These are phyloP conservation scores for Anniella stebbinsi DNA, from an alignment of 2,797 vertebrate species.

Conservation along the genomic window DNA sequence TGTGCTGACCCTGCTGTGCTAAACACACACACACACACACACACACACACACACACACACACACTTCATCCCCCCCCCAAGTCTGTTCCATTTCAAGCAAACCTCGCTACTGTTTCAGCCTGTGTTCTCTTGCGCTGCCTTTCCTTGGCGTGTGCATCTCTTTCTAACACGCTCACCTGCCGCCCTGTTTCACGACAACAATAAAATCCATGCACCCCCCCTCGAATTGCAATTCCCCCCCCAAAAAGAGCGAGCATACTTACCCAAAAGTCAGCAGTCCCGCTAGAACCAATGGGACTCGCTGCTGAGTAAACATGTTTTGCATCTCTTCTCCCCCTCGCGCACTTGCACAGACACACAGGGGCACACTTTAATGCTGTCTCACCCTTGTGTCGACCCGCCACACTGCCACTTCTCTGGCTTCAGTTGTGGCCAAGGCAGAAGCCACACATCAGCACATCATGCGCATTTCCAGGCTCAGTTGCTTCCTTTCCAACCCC, in stretches of 20 bases:
- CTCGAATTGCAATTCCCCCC: too few species aligned
- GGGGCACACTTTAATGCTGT: conserved; percentile 1
- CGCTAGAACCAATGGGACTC: background rate
- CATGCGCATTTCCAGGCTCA: too few species aligned
- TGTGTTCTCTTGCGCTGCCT: background rate
- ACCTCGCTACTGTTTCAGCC: background rate
- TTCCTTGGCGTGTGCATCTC: background rate
- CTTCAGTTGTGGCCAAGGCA: background rate
- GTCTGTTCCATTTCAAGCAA: background rate
- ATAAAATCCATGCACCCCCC: too few species aligned
- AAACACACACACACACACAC: background rate
- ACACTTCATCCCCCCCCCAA: background rate
- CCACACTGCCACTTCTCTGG: background rate
- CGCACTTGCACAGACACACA: too few species aligned
- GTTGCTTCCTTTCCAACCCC: background rate
- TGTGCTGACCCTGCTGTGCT: background rate
- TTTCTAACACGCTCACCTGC: background rate
- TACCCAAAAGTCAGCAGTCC: background rate
- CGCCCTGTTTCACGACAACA: background rate
- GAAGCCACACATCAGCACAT: background rate
- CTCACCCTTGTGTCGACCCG: background rate
- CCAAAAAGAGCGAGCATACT: background rate
- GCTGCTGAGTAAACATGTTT: background rate
- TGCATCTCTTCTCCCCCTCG: accelerated
- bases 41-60: background rate